Evolutionary conservation across 2,888 invertebrate species (phyloP).

Genomic region (Epirrhoe tristata): DNA sequence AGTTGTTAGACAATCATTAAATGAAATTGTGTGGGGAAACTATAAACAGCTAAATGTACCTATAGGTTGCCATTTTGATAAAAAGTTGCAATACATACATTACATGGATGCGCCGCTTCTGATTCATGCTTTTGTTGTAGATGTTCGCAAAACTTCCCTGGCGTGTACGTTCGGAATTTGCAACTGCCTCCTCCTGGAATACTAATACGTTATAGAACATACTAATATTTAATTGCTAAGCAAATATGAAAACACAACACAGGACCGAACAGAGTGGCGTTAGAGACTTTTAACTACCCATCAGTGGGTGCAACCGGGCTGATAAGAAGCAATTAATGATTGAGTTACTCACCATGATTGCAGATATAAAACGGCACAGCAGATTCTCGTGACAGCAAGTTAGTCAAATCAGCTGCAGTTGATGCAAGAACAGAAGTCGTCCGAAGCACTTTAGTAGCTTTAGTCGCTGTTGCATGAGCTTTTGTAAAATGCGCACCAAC

Average conservation of each 20-base stretch:
- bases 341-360: slow-evolving; percentile 54
- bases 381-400: slow-evolving; percentile 60
- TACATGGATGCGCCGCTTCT: slow-evolving; percentile 55
- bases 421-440: slow-evolving; percentile 48
- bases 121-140: slow-evolving; percentile 56
- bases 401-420: slow-evolving; percentile 41
- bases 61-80: neutral
- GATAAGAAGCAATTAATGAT: neutral
- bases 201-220: neutral
- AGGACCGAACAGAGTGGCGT: too few species aligned
- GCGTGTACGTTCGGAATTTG: slow-evolving; percentile 67
- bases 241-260: neutral
- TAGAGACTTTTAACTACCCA: too few species aligned
- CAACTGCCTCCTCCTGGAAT: slow-evolving; percentile 53
- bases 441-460: slow-evolving; percentile 51
- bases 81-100: slow-evolving; percentile 58
- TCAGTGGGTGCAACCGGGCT: too few species aligned
- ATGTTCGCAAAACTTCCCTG: slow-evolving; percentile 70
- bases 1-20: neutral
- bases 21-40: too few species aligned
- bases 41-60: too few species aligned
- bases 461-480: slow-evolving; percentile 56
- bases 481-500: slow-evolving; percentile 85
- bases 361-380: slow-evolving; percentile 70
- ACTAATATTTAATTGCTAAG: neutral